A percentile compares a stretch with the other conserved stretches of the same genome.
These are phyloP conservation scores for Lycaon pictus DNA, from an alignment of 2,113 vertebrate species.

Conservation along the genomic window DNA sequence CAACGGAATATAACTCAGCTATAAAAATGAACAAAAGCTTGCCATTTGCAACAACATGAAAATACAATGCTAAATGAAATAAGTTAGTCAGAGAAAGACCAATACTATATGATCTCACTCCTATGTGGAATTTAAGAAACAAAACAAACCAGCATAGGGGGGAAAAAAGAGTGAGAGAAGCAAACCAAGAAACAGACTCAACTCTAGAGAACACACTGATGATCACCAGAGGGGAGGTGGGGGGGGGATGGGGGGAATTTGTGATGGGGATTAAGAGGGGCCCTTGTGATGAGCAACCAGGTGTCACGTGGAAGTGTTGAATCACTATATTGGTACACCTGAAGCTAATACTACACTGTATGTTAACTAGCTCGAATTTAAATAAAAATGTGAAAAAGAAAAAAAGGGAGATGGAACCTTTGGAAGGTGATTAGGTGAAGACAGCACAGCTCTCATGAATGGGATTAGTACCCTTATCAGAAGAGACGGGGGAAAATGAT, in stretches of 20 bases:
- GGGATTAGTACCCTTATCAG: not conserved
- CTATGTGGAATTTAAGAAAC: not conserved
- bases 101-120: not conserved
- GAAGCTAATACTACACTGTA: not conserved
- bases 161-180: not conserved
- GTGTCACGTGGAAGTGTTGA: not conserved
- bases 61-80: not conserved
- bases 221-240: not conserved
- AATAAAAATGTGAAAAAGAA: not conserved
- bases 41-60: not conserved
- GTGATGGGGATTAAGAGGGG: not conserved
- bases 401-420: not conserved
- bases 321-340: not conserved
- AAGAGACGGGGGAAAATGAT: not conserved
- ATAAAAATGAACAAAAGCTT: not conserved
- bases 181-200: not conserved
- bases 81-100: not conserved
- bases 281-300: not conserved
- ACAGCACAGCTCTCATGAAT: not conserved
- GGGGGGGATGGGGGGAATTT: not conserved
- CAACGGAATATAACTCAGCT: not conserved
- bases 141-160: not conserved
- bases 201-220: not conserved
- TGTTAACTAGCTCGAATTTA: not conserved
- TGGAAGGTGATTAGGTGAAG: not conserved